Conservation (phyloP, 1,140 invertebrate species). For the Aphelenchoides besseyi region DNA sequence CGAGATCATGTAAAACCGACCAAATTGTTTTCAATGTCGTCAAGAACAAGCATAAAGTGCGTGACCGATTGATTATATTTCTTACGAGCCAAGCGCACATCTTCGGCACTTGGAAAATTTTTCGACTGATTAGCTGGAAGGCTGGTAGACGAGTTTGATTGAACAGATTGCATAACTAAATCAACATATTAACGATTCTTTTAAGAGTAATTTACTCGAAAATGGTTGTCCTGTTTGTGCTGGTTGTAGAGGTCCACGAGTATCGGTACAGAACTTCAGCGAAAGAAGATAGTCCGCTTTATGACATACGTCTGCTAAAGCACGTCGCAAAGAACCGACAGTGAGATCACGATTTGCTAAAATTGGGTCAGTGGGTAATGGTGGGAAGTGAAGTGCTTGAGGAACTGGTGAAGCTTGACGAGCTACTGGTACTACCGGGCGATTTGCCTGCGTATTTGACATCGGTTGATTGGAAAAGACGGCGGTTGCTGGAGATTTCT, state of each 20-base stretch:
- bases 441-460: no score
- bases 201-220: neutral
- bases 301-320: neutral
- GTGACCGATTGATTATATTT: neutral
- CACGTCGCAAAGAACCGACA: neutral
- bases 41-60: neutral
- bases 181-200: neutral
- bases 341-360: neutral
- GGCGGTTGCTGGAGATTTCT: neutral
- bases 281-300: neutral
- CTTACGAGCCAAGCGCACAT: neutral
- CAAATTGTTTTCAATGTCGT: neutral
- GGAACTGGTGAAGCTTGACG: neutral
- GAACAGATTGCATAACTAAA: neutral
- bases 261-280: neutral
- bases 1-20: no score
- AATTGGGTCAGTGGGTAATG: neutral
- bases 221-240: neutral
- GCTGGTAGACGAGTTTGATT: no score
- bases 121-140: no score
- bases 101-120: neutral
- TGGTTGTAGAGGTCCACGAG: neutral
- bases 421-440: neutral
- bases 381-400: neutral
- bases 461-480: neutral